Evolutionary conservation across 2,113 vertebrate genomes (phyloP).

Genomic region (Glaucidium brasilianum): DNA sequence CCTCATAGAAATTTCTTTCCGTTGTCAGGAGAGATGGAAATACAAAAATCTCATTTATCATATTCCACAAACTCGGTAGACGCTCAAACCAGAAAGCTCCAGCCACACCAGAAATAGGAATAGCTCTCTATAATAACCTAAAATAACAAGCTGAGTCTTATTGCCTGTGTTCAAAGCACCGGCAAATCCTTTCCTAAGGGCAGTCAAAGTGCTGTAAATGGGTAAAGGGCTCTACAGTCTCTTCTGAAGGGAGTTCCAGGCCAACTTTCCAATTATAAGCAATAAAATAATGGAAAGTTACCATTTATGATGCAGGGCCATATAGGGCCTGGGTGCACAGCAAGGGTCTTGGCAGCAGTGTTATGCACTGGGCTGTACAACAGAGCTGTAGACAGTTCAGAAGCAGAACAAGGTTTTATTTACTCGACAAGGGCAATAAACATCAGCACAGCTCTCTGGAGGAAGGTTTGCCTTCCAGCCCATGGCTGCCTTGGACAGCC

Average conservation of each 20-base stretch:
- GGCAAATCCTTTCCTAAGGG: neutral
- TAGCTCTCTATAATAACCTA: neutral
- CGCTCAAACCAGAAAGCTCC: neutral
- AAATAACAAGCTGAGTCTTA: neutral
- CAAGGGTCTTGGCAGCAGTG: neutral
- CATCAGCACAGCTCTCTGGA: neutral
- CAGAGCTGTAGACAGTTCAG: neutral
- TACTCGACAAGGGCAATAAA: neutral
- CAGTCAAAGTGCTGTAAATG: neutral
- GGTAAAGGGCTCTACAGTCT: neutral
- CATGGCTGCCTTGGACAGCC: neutral
- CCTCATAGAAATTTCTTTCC: neutral
- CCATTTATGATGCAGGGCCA: neutral
- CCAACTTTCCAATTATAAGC: neutral
- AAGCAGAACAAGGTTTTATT: neutral
- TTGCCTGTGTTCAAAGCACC: accelerated
- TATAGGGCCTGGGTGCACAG: neutral
- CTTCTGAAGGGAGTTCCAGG: neutral
- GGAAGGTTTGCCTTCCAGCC: neutral
- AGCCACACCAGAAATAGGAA: neutral
- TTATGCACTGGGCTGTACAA: neutral
- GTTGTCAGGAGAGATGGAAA: slow-evolving; percentile 18
- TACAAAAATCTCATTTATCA: slow-evolving; percentile 31
- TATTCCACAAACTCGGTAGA: neutral
- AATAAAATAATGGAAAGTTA: neutral